Evolutionary conservation across 2,113 vertebrate species (phyloP), one percentile per base, ranked within the genome.

Genomic region (Gulo gulo): DNA sequence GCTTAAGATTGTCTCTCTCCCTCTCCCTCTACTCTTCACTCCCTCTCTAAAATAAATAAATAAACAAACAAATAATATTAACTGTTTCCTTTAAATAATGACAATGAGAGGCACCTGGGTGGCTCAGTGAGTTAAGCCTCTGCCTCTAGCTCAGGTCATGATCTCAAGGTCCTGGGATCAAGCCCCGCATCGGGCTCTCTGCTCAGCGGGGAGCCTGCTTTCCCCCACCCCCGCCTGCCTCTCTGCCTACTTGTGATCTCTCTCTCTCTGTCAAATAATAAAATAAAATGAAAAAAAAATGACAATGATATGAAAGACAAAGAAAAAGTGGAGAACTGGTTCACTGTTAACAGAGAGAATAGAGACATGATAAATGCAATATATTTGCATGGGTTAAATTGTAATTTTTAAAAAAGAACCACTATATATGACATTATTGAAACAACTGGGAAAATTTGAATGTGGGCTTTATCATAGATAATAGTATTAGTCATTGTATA

Each of bases 401-500:
- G 9, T 50, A 92, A 20, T n/a, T 83, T 80, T 50, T 39, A 23
- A 63, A 55, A 80, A 80, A 91, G 79, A 83, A 76, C 34, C 55
- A 31, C 4, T 76, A 23, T 84, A 50, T 39, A 52, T 0, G 10
- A 34, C n/a, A 31, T 65, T 74, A 23, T 42, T 63, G 57, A 86
- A 52, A 42, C 26, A 65, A 39, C 1, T 86, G 45, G 59, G 6
- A 65, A 78, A 52, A 29, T 67, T 18, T 67, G 57, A 86, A 23
- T 42, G 10, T 31, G 10, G 31, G 15, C n/a, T 86, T 76, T 23
- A 24, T 65, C 26, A 26, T 42, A 86, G 45, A 73, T 65, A 65
- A 39, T 42, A 39, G 26, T 65, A 24, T 52, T 52, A 42, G 20
- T 50, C 52, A 55, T 61, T 59, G 34, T 39, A 50, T 74, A 74